These are phyloP conservation scores for Pterocles gutturalis DNA, from an alignment of 2,113 vertebrate species.

Conservation along the genomic window DNA sequence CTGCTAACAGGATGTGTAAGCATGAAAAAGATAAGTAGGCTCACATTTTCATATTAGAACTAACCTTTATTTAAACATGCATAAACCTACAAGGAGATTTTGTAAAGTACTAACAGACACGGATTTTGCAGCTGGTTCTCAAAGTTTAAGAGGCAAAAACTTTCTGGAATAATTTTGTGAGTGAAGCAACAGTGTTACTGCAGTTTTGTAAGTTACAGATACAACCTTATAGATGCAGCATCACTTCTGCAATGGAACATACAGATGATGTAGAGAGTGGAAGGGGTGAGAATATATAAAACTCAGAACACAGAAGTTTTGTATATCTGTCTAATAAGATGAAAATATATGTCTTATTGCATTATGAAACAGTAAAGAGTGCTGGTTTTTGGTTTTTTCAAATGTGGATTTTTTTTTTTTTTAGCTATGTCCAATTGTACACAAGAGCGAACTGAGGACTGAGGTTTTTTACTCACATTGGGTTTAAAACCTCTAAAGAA, in stretches of 20 bases:
- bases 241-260: neutral
- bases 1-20: neutral
- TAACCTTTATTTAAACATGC: neutral
- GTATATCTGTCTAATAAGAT: neutral
- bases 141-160: neutral
- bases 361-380: neutral
- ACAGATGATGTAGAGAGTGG: neutral
- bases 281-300: neutral
- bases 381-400: neutral
- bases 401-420: neutral
- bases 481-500: neutral
- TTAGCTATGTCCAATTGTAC: neutral
- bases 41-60: neutral
- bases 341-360: neutral
- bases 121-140: neutral
- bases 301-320: neutral
- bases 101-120: neutral
- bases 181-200: neutral
- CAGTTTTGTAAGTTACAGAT: neutral
- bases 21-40: neutral
- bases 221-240: neutral
- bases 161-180: neutral
- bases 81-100: neutral
- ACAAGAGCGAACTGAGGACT: neutral
- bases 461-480: neutral